Evolutionary conservation across 2,888 invertebrate genomes (phyloP), one percentile per base, ranked within the genome.

Genomic region (Cabera pusaria): DNA sequence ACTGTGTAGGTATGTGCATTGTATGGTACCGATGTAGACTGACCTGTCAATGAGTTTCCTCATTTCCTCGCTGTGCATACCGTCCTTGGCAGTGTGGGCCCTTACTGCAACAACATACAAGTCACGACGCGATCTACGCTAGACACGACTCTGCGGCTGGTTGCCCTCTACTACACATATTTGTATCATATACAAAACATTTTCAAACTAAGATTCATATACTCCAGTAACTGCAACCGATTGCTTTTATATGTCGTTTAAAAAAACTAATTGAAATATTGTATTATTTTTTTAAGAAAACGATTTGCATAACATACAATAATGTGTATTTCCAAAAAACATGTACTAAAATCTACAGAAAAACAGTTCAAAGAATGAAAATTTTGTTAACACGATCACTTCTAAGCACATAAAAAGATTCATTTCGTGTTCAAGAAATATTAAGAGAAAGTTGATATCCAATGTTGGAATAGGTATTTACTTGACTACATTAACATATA

Each of bases 41-140:
- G 93, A 97, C 97, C 96, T 97, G 94, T 97, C 97, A 91, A 97
- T 95, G 91, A 97, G 95, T 93, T 96, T 97, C 91, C 97, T 94
- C 95, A 97, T 96, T 93, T 97, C 97, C 92, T 97, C 97, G 90
- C 94, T 95, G 91, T 95, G 93, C 93, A 96, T 94, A 91, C 95
- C 95, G 93, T 96, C 96, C 95, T 96, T 96, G 92, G 90, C 90
- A 81, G 90, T 91, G 80, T 92, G 92, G 80, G 91, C 91, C 87
- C 92, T 90, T 81, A 92, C 92, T 90, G 92, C 83, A 90, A 90
- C 85, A 88, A 89, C 82, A 85, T 75, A 85, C 79, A 84, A 79
- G 80, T 85, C 85, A 87, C 87, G 82, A 78, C 80, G 80, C 72
- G 73, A 61, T 82, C 85, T 85, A 86, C 76, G 55, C 86, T 85